Conservation (phyloP, 2,797 vertebrate genomes). For the Chelmon rostratus region DNA sequence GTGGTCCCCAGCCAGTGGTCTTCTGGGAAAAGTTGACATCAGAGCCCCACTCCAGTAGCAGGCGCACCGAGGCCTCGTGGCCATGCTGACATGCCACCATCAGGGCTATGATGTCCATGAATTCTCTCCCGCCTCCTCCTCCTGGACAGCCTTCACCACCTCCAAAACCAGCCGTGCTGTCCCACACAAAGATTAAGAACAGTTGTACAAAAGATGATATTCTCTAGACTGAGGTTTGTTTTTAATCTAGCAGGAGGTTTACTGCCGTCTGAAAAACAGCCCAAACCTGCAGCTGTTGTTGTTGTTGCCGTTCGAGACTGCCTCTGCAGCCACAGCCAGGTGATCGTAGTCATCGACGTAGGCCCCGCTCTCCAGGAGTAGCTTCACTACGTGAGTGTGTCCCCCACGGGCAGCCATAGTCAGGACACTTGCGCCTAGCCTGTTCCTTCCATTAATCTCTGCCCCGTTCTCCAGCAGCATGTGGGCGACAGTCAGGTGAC, state of each 20-base stretch:
- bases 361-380: slow-evolving; percentile 92
- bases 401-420: slow-evolving; percentile 93
- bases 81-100: slow-evolving; percentile 94
- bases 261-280: not conserved
- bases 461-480: slow-evolving; percentile 96
- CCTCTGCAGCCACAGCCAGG: slow-evolving; percentile 82
- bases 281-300: slow-evolving; percentile 80
- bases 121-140: slow-evolving; percentile 70
- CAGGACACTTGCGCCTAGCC: slow-evolving; percentile 93
- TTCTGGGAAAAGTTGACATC: slow-evolving; percentile 90
- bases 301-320: slow-evolving; percentile 81
- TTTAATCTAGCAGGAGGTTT: not conserved
- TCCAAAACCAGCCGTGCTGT: slow-evolving; percentile 66
- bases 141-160: slow-evolving; percentile 63
- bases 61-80: slow-evolving; percentile 88
- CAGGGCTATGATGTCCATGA: slow-evolving; percentile 91
- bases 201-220: not conserved
- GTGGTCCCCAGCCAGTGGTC: slow-evolving; percentile 92
- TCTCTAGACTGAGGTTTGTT: not conserved
- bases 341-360: slow-evolving; percentile 90
- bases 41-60: slow-evolving; percentile 95
- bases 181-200: no score
- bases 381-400: slow-evolving; percentile 91
- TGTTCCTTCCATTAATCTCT: slow-evolving; percentile 93
- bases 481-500: slow-evolving; percentile 91